Evolutionary conservation across 2,797 vertebrate genomes (phyloP), one percentile per base, ranked within the genome.

Genomic region (Acanthurus tractus): DNA sequence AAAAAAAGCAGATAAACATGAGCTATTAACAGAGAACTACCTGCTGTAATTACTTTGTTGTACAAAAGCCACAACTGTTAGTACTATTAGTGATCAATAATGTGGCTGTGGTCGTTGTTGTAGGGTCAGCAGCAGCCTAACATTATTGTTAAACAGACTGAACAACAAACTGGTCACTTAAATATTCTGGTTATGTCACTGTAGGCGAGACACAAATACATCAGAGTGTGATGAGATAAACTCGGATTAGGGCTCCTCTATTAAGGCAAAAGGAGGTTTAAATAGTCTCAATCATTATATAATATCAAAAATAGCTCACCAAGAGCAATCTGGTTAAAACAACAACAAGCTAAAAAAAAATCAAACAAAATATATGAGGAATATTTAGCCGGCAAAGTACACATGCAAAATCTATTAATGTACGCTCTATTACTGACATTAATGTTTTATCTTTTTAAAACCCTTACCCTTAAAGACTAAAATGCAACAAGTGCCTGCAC

Each of bases 251-350:
- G 48, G 36, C 18, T 67, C 29, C 45, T 74, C 40, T 42, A 44
- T 76, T 29, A 57, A 74, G 61, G 63, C 4, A n/a, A 67, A 25
- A 42, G 38, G n/a, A 75, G 73, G 46, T 85, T 82, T 87, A 86
- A 90, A 86, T 89, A 89, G 82, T 66, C 54, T 29, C 29, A 76
- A 65, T 55, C 65, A 55, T 72, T 79, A 52, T 63, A 29, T 81
- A 77, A 90, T 12, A 34, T 69, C 52, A 83, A 20, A 69, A 85
- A 84, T 66, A 82, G 57, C 68, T 80, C 82, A 76, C 69, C 46
- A 29, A 63, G 66, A 82, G 71, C 45, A 75, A 58, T 79, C 59
- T 50, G 56, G 40, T 48, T 57, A 22, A 34, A 79, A 73, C 57
- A 79, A 53, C 63, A 76, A 58, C 72, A 87, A 36, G 3, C 22